phyloP scores from a whole-genome alignment of 2,888 invertebrate genomes.

The Limnephilus rhombicus region DNA sequence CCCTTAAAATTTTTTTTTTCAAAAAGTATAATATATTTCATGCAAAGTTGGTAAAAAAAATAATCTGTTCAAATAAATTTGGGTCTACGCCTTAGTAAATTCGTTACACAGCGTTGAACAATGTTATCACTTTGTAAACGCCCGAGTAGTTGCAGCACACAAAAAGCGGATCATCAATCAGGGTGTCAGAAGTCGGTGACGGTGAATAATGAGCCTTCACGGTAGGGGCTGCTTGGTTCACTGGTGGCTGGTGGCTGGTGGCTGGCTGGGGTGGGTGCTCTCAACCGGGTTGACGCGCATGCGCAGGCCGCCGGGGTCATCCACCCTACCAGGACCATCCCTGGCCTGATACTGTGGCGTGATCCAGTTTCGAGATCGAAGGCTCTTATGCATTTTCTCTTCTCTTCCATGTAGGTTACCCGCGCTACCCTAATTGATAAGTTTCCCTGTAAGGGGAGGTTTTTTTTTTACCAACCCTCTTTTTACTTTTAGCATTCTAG shows the following conservation, averaged over 20 bases:
- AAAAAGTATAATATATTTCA: too few species aligned
- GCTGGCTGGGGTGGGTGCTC: conserved; percentile 35
- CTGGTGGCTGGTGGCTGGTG: conserved; percentile 16
- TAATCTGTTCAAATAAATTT: too few species aligned
- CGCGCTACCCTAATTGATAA: background rate
- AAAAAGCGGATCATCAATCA: conserved; percentile 48
- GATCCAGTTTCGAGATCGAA: conserved; percentile 27
- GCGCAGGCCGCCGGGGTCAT: conserved; percentile 57
- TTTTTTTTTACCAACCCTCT: background rate
- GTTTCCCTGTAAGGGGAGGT: background rate
- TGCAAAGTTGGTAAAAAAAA: too few species aligned
- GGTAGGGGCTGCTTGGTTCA: background rate
- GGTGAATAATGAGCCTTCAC: conserved; percentile 52
- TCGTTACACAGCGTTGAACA: background rate
- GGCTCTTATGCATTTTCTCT: background rate
- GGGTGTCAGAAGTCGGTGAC: conserved; percentile 36
- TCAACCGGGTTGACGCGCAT: conserved; percentile 58
- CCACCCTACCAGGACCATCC: conserved; percentile 48
- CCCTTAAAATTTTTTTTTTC: too few species aligned
- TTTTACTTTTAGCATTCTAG: background rate
- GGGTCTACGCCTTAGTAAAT: too few species aligned
- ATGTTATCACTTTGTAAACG: conserved; percentile 17
- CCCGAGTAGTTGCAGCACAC: conserved; percentile 4
- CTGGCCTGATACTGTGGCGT: conserved; percentile 40
- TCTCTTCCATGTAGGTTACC: conserved; percentile 18